phyloP scores from a whole-genome alignment of 2,113 vertebrate species.

The Macrotis lagotis region DNA sequence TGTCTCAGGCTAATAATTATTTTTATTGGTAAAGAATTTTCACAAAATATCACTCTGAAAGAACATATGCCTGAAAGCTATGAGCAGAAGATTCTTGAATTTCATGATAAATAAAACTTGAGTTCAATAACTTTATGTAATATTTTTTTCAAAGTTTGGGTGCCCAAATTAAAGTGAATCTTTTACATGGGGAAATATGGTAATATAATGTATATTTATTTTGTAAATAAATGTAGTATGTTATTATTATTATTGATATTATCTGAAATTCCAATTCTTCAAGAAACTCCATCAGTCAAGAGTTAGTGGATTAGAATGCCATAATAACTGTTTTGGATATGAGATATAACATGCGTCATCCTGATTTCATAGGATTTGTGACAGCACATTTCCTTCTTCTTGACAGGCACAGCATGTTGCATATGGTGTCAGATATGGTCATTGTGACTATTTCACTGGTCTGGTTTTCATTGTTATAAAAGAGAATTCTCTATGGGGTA shows the following conservation, averaged over 20 bases:
- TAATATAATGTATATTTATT: background rate
- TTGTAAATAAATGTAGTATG: background rate
- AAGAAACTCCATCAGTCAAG: background rate
- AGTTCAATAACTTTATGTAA: background rate
- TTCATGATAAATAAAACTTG: too few relatives aligned
- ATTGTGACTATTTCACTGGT: background rate
- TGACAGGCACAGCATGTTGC: background rate
- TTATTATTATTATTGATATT: background rate
- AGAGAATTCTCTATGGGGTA: background rate
- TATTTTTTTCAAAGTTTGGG: background rate
- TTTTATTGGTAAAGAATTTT: background rate
- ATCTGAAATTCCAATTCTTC: background rate
- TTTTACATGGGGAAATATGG: too few relatives aligned
- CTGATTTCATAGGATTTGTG: background rate
- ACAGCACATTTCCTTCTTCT: background rate
- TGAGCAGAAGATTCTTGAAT: too few relatives aligned
- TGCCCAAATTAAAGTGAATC: too few relatives aligned
- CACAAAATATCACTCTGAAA: background rate
- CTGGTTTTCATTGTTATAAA: background rate
- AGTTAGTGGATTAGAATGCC: background rate
- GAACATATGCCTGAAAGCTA: background rate
- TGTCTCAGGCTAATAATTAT: background rate
- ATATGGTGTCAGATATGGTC: background rate
- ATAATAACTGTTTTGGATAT: background rate
- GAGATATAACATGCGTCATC: background rate